Conservation (phyloP, 2,113 vertebrate genomes). For the Seriola rivoliana region DNA sequence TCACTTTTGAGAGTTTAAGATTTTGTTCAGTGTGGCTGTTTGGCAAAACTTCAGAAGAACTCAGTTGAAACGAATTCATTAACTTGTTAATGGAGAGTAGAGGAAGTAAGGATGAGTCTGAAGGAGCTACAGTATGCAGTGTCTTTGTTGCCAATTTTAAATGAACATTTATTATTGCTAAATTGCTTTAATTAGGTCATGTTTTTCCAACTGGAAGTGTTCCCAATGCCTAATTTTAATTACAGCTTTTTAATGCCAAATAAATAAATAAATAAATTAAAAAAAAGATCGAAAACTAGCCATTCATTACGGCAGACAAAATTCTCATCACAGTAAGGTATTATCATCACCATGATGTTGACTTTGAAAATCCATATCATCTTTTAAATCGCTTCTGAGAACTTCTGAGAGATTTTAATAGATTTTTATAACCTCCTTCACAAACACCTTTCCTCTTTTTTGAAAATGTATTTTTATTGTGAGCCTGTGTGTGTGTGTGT, state of each 20-base stretch:
- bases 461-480: background rate
- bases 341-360: background rate
- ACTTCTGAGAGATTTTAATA: too few relatives aligned
- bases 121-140: background rate
- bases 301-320: too few relatives aligned
- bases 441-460: background rate
- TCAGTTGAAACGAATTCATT: conserved; percentile 1
- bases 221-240: background rate
- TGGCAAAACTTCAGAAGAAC: background rate
- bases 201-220: background rate
- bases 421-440: too few relatives aligned
- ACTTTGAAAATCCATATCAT: background rate
- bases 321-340: too few relatives aligned
- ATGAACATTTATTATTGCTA: background rate
- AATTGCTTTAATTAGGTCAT: conserved; percentile 16
- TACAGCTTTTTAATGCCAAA: background rate
- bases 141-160: background rate
- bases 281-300: background rate
- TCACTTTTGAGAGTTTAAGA: background rate
- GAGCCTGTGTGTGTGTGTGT: background rate
- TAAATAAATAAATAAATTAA: background rate
- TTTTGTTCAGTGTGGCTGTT: background rate
- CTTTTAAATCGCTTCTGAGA: background rate
- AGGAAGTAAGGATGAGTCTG: background rate
- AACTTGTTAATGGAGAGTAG: background rate